Base-by-base conservation (phyloP, 2,113 vertebrate species). In the Melozone crissalis region DNA sequence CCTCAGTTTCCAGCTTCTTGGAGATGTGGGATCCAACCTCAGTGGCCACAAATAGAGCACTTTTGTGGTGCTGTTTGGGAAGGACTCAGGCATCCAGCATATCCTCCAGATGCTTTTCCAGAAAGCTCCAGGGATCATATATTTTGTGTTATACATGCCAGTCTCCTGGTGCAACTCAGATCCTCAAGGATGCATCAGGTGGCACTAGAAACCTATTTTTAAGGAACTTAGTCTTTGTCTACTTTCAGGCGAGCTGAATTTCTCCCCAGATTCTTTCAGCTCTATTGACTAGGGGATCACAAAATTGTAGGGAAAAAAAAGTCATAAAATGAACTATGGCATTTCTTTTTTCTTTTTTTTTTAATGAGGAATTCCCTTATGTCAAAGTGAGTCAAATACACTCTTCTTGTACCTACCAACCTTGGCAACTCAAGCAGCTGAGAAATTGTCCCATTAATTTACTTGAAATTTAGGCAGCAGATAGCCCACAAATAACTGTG, bases 191-290 rank as follows among this genome's bases (percentile, higher is more conserved):
- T 79, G 39, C 62, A 66, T 86, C 75, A 76, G 26, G 35, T 90
- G 79, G 49, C 54, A 79, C 89, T 37, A 51, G 83, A 90, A 94
- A 46, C 43, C 30, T 23, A 79, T 18, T 33, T 72, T 86, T 86
- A 76, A 92, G 27, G 6, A 85, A 46, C 26, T 54, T 61, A 22
- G 26, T 39, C 35, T 62, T 87, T 30, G 9, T 28, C 31, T 82
- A 0, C 67, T 43, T 72, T 63, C 58, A 89, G 43, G 35, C 68
- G 14, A 65, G 9, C 15, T 71, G 41, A 74, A 83, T 75, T 90
- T 15, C 31, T 83, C 28, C 63, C n/a, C 24, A 41, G 11, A 78
- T 66, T 66, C 37, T 72, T 92, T 83, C 5, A 10, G 18, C 9
- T 63, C 4, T n/a, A 21, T 71, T 54, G 58, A 58, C 15, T 22